phyloP scores from a whole-genome alignment of 2,113 vertebrate genomes.

The Eidolon helvum region DNA sequence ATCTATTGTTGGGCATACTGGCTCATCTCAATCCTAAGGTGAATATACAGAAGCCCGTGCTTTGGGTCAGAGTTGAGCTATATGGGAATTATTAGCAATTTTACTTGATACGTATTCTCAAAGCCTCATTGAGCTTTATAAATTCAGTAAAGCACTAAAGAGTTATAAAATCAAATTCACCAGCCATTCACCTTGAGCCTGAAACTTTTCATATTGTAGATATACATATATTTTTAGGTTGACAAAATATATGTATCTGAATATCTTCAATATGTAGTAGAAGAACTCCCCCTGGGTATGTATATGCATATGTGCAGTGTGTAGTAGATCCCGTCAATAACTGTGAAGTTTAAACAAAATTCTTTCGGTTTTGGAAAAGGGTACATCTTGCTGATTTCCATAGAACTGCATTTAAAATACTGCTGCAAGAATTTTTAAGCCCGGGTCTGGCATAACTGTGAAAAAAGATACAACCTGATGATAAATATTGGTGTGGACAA shows the following conservation, averaged over 20 bases:
- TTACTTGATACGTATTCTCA: background rate
- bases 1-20: background rate
- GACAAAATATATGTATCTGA: background rate
- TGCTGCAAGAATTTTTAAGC: background rate
- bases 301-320: background rate
- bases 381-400: background rate
- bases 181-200: background rate
- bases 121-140: background rate
- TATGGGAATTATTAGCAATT: background rate
- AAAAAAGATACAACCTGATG: background rate
- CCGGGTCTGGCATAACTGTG: background rate
- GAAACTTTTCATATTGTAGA: background rate
- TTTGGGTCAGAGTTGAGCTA: background rate
- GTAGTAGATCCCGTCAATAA: background rate
- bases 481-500: background rate
- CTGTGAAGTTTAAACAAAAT: background rate
- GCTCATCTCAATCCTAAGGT: background rate
- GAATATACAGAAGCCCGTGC: background rate
- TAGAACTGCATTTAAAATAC: background rate
- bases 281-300: background rate
- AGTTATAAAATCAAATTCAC: background rate
- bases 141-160: background rate
- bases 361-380: background rate
- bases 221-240: background rate
- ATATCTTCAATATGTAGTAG: background rate